Conservation (phyloP, 2,888 invertebrate genomes). For the Plutella xylostella region DNA sequence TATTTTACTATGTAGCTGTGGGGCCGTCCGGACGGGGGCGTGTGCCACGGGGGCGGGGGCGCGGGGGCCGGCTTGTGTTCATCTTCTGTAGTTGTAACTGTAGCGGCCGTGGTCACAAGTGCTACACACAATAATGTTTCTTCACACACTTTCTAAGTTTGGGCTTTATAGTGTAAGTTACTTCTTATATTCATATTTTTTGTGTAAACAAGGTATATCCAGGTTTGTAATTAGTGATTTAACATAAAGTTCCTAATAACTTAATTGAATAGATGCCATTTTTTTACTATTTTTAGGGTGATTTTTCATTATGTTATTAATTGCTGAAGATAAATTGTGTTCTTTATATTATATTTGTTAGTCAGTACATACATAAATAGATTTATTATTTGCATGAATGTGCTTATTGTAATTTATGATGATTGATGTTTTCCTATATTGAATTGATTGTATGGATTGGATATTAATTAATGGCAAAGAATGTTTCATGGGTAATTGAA, state of each 20-base stretch:
- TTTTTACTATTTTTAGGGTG: constrained; percentile 30
- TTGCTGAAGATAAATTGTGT: constrained; percentile 35
- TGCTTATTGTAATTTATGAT: no score
- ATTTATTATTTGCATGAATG: constrained; percentile 20
- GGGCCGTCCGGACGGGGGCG: no score
- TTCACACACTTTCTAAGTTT: no score
- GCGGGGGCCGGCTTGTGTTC: no score
- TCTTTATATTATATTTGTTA: constrained; percentile 23
- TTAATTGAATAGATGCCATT: constrained; percentile 59
- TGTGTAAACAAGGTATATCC: not conserved
- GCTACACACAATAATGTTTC: no score
- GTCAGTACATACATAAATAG: not conserved
- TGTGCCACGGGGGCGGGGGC: no score
- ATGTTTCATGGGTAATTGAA: not conserved
- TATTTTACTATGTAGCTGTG: no score
- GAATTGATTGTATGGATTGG: no score
- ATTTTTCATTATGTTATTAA: constrained; percentile 25
- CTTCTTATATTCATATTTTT: not conserved
- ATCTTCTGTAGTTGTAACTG: no score
- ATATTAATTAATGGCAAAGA: no score
- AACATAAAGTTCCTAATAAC: constrained; percentile 60
- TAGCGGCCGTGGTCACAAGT: no score
- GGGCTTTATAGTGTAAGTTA: not conserved
- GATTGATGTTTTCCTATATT: no score
- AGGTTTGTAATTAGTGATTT: constrained; percentile 36